These are phyloP conservation scores for Chrysina gloriosa DNA, from an alignment of 2,888 invertebrate species.

Conservation along the genomic window DNA sequence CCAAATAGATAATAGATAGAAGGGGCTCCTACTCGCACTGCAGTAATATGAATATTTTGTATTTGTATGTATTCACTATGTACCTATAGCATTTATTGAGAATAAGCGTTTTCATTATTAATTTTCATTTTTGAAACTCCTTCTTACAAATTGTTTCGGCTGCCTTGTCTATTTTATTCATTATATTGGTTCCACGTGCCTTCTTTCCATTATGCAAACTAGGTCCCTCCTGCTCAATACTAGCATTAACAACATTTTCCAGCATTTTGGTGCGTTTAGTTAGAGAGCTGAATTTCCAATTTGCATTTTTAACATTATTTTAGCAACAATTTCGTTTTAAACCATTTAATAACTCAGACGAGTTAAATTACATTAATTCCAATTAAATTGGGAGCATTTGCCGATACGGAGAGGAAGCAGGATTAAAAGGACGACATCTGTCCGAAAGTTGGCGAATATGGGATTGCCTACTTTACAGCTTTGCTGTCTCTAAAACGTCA, in stretches of 20 bases:
- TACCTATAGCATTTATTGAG: too few relatives aligned
- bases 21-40: too few relatives aligned
- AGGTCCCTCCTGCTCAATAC: not conserved
- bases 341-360: slow-evolving; percentile 24
- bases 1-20: too few relatives aligned
- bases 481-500: not conserved
- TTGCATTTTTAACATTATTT: slow-evolving; percentile 28
- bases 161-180: not conserved
- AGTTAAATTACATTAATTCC: slow-evolving; percentile 28
- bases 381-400: slow-evolving; percentile 3
- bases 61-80: not conserved
- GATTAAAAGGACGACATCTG: slow-evolving; percentile 14
- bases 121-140: too few relatives aligned
- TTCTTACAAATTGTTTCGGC: too few relatives aligned
- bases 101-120: not conserved
- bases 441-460: slow-evolving; percentile 18
- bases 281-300: slow-evolving; percentile 14
- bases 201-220: not conserved
- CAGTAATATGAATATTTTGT: too few relatives aligned
- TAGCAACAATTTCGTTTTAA: slow-evolving; percentile 25
- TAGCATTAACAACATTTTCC: not conserved
- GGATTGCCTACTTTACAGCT: not conserved
- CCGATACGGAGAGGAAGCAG: not conserved
- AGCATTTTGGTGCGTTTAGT: not conserved
- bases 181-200: not conserved